These are phyloP conservation scores for Papilio polytes DNA, from an alignment of 1,140 invertebrate genomes.

Conservation along the genomic window DNA sequence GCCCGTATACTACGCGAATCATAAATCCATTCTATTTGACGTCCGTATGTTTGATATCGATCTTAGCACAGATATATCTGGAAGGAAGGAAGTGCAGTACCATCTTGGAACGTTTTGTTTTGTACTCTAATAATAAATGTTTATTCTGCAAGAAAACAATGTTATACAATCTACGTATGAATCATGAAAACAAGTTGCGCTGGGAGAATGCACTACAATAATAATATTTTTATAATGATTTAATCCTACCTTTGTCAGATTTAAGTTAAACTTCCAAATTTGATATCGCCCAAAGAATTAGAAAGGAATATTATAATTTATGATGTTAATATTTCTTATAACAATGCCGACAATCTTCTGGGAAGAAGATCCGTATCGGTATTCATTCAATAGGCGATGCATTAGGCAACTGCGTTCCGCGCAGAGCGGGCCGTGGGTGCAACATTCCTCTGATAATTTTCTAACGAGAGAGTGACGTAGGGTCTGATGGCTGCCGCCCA, in stretches of 20 bases:
- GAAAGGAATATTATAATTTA: constrained; percentile 55
- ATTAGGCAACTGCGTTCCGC: constrained; percentile 59
- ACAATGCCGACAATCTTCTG: constrained; percentile 62
- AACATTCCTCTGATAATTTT: constrained; percentile 70
- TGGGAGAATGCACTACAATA: too few relatives aligned
- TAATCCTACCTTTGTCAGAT: neutral
- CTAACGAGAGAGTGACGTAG: constrained; percentile 72
- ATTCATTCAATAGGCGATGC: constrained; percentile 70
- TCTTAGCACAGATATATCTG: constrained; percentile 68
- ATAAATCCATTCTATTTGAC: constrained; percentile 78
- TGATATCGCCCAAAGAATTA: constrained; percentile 38
- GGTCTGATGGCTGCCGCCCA: constrained; percentile 59
- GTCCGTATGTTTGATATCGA: constrained; percentile 74
- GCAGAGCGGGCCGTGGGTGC: constrained; percentile 60
- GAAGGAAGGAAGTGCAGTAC: constrained; percentile 66
- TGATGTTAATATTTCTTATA: constrained; percentile 62
- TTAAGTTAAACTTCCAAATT: constrained; percentile 8
- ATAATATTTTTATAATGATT: too few relatives aligned
- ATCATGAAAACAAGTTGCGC: too few relatives aligned
- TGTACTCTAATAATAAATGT: neutral
- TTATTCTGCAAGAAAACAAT: neutral
- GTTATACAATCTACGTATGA: neutral
- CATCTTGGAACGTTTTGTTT: constrained; percentile 53
- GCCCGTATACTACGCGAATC: constrained; percentile 69
- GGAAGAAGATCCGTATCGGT: constrained; percentile 72